A percentile compares a stretch with the other conserved stretches of the same genome.
These are phyloP conservation scores for Apomyelois bistriatella DNA, from an alignment of 2,888 invertebrate genomes.

Conservation along the genomic window DNA sequence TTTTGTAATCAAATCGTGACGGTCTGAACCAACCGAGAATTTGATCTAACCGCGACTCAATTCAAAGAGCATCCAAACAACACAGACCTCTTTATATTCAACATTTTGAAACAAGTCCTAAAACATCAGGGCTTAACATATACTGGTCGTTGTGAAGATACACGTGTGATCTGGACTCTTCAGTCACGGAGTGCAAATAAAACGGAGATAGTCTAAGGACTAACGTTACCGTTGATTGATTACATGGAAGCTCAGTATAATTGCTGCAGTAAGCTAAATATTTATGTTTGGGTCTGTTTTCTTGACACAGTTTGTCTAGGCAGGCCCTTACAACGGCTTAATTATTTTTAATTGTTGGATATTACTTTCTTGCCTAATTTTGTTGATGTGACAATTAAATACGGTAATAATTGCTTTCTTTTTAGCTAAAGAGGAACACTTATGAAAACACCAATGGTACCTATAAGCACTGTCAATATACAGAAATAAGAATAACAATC, in stretches of 20 bases:
- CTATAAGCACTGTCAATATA: too few species aligned
- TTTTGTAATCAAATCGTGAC: conserved; percentile 44
- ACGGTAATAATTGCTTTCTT: too few species aligned
- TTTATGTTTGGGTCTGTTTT: too few species aligned
- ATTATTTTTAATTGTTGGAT: too few species aligned
- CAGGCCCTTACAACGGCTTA: too few species aligned
- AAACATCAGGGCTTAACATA: not conserved
- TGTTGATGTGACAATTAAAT: too few species aligned
- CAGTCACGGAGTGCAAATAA: conserved; percentile 48
- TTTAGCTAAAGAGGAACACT: too few species aligned
- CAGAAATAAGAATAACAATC: too few species aligned
- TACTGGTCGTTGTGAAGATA: conserved; percentile 24
- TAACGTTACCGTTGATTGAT: conserved; percentile 49
- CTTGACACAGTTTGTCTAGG: too few species aligned
- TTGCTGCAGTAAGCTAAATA: not conserved
- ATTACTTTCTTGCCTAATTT: too few species aligned
- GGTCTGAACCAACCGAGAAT: conserved; percentile 46
- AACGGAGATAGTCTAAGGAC: conserved; percentile 35
- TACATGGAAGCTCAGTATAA: conserved; percentile 29
- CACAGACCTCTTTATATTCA: not conserved
- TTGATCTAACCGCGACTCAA: conserved; percentile 45
- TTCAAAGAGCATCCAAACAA: conserved; percentile 17
- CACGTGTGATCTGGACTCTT: conserved; percentile 48
- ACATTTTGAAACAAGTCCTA: not conserved
- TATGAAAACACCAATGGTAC: too few species aligned